Evolutionary conservation across 2,888 invertebrate genomes (phyloP).

Genomic region (Ceramica pisi): DNA sequence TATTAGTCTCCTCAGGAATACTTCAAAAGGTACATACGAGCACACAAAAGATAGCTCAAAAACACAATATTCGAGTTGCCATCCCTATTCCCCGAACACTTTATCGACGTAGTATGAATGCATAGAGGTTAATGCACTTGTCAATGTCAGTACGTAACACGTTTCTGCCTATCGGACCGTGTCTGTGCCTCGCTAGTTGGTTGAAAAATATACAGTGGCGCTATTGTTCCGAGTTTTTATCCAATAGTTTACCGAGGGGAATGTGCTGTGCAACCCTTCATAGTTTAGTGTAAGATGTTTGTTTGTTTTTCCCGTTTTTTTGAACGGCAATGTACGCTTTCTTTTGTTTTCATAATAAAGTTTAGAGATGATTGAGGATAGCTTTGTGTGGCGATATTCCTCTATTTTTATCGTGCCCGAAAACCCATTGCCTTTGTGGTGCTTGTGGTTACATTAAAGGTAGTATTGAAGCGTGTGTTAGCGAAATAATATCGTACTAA

Average conservation of each 20-base stretch:
- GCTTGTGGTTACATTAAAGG: neutral
- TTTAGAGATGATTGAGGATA: neutral
- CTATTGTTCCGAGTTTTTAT: conserved; percentile 63
- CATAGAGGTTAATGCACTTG: conserved; percentile 71
- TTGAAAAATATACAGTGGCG: conserved; percentile 61
- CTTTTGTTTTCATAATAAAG: conserved; percentile 10
- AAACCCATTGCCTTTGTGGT: too few species aligned
- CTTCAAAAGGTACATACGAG: conserved; percentile 6
- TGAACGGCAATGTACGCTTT: neutral
- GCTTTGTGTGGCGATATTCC: neutral
- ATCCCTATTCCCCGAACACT: conserved; percentile 50
- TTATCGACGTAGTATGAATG: conserved; percentile 60
- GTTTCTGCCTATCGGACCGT: conserved; percentile 65
- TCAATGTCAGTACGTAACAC: conserved; percentile 68
- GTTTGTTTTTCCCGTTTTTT: conserved; percentile 36
- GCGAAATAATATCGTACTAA: neutral
- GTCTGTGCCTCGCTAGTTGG: conserved; percentile 58
- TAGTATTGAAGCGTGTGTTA: neutral
- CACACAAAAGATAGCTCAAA: conserved; percentile 38
- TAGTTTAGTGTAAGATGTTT: conserved; percentile 37
- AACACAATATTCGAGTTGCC: conserved; percentile 40
- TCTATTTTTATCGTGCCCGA: neutral
- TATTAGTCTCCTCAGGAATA: conserved; percentile 14
- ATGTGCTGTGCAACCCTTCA: conserved; percentile 30
- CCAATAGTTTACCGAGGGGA: conserved; percentile 41